Base-by-base conservation (phyloP, 2,797 vertebrate genomes). In the Pelodytes ibericus region DNA sequence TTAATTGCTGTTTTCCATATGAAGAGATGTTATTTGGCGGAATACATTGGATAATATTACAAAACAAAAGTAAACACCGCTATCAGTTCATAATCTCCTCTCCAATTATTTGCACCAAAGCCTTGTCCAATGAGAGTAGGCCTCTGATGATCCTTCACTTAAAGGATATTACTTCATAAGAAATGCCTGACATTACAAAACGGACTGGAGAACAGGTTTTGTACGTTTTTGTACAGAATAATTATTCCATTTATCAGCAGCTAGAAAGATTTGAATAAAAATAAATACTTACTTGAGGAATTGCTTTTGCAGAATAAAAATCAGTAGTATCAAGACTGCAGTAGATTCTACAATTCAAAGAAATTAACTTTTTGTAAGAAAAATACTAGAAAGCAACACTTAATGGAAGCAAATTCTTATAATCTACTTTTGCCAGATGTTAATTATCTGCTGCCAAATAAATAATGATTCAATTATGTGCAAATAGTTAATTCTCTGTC, bases 381-480 rank as follows among this genome's bases (percentile, higher is more conserved):
- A 44, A 44, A 44, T 36, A 36, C 11, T 36, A 36, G 5, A 36
- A 6, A 0, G 15, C 15, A 44, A 3, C 3, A 44, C 18, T 16
- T 16, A 2, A 44, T 16, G 15, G 26, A 60, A 30, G 9, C 58
- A 31, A 16, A 60, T 30, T 60, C 13, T 60, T 9, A 60, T 60
- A 15, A 25, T 60, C 9, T 60, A 3, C 41, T 30, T 30, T 6
- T 60, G 26, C 15, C 58, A 60, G 22, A 44, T 60, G 27, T 60
- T 30, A 60, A 60, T 60, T 60, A 60, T 13, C 25, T 18, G 13
- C 58, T 60, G 27, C 13, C 26, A 60, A 29, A 60, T 60, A 60
- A 30, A 60, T 60, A 60, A 60, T 60, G 30, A 60, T 26, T 13
- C 26, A 30, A 60, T 60, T 10, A 60, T 60, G 58, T 30, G 11